A percentile compares a stretch with the other conserved stretches of the same genome.
Conservation (phyloP, 2,797 vertebrate species). For the Xenentodon cancila region DNA sequence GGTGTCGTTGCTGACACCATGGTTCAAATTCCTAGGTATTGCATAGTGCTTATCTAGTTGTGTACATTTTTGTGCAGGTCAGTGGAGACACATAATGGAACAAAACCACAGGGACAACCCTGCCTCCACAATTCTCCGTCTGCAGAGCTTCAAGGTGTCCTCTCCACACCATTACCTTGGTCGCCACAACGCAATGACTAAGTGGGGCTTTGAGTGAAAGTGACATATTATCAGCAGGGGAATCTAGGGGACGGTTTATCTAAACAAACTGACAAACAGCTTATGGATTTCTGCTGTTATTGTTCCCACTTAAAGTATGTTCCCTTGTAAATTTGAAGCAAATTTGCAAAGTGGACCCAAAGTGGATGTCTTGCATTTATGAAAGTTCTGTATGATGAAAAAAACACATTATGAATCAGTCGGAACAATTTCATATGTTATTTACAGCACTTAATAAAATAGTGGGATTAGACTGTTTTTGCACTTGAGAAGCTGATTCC, state of each 20-base stretch:
- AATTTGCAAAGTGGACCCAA: slow-evolving; percentile 32
- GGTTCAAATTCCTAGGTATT: background rate
- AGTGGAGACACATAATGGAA: slow-evolving; percentile 15
- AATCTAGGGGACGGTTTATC: slow-evolving; percentile 41
- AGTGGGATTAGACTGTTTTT: slow-evolving; percentile 2
- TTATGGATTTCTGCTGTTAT: slow-evolving; percentile 21
- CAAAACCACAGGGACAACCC: slow-evolving; percentile 32
- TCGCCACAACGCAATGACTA: slow-evolving; percentile 47
- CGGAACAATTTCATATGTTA: slow-evolving; percentile 3
- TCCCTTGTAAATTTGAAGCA: slow-evolving; percentile 23
- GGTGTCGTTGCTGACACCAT: background rate
- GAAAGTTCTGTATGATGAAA: background rate
- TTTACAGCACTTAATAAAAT: background rate
- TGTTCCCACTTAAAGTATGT: slow-evolving; percentile 4
- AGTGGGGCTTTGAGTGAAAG: slow-evolving; percentile 57
- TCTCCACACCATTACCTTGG: slow-evolving; percentile 67
- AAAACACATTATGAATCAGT: background rate
- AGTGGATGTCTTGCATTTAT: slow-evolving; percentile 3
- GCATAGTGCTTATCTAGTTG: background rate
- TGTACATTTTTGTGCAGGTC: slow-evolving; percentile 12
- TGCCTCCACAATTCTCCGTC: slow-evolving; percentile 45
- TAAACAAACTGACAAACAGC: slow-evolving; percentile 48
- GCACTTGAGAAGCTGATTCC: background rate
- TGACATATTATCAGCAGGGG: slow-evolving; percentile 60
- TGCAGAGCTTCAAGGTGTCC: slow-evolving; percentile 71